Percentiles rank a stretch among this genome's conserved stretches.
Conservation (phyloP, 1,140 invertebrate genomes). For the Neodiprion fabricii region DNA sequence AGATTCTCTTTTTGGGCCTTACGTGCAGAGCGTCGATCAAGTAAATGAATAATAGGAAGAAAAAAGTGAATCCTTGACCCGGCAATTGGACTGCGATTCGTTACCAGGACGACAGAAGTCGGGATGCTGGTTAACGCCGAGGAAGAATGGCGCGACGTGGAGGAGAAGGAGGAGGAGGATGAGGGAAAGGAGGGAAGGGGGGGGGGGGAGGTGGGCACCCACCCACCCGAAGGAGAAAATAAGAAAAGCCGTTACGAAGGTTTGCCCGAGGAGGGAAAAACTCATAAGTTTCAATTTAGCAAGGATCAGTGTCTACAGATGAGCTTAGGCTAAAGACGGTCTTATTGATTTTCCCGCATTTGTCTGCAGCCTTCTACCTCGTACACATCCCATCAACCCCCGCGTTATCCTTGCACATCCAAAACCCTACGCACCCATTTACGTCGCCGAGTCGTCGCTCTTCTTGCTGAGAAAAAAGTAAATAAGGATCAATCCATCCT, state of each 20-base stretch:
- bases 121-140: conserved; percentile 40
- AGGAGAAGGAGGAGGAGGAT: conserved; percentile 19
- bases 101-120: conserved; percentile 1
- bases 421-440: too few relatives aligned
- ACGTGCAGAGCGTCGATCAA: too few relatives aligned
- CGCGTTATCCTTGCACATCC: too few relatives aligned
- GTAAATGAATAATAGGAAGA: neutral
- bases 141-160: conserved; percentile 43
- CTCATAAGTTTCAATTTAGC: conserved; percentile 63
- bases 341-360: conserved; percentile 46
- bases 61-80: neutral
- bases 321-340: conserved; percentile 34
- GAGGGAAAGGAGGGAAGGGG: conserved; percentile 22
- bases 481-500: too few relatives aligned
- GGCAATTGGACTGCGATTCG: neutral
- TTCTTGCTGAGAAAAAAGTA: too few relatives aligned
- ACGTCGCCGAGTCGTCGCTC: too few relatives aligned
- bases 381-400: too few relatives aligned
- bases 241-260: conserved; percentile 17
- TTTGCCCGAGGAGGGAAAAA: conserved; percentile 37
- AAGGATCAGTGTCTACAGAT: conserved; percentile 55
- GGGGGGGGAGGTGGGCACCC: conserved; percentile 16
- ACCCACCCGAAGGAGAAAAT: neutral
- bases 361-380: conserved; percentile 4
- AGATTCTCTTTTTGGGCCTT: too few relatives aligned